A percentile compares a stretch with the other conserved stretches of the same genome.
phyloP scores from a whole-genome alignment of 1,140 invertebrate species.

The Piezodorus guildinii region DNA sequence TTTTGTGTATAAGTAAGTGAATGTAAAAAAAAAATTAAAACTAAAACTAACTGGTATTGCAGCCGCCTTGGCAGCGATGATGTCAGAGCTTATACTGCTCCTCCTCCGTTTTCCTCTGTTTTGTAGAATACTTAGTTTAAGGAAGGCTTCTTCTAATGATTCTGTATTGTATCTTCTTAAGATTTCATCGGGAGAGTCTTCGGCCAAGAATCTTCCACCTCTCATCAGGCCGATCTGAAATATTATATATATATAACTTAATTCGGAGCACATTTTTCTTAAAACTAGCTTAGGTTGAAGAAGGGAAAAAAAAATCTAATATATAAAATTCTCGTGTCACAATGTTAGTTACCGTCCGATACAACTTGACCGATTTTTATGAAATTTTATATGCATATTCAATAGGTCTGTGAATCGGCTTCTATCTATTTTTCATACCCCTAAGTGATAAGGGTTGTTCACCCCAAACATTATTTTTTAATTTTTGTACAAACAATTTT shows the following conservation, averaged over 20 bases:
- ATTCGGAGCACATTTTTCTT: no score
- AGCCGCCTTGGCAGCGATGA: constrained; percentile 36
- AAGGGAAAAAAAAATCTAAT: no score
- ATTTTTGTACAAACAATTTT: no score
- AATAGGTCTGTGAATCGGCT: no score
- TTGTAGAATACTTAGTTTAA: constrained; percentile 54
- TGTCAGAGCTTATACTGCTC: constrained; percentile 60
- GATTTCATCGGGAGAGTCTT: constrained; percentile 43
- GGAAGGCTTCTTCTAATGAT: constrained; percentile 49
- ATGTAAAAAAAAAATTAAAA: background rate
- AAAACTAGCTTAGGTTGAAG: no score
- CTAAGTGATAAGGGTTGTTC: no score
- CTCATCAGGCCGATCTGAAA: constrained; percentile 49
- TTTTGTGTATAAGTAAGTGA: background rate
- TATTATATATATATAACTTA: background rate
- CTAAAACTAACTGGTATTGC: constrained; percentile 27
- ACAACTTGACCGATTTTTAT: no score
- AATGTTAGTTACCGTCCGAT: no score
- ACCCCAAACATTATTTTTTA: no score
- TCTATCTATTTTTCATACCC: no score
- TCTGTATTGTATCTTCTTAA: constrained; percentile 37
- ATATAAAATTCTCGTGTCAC: no score
- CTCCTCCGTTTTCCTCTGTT: constrained; percentile 64
- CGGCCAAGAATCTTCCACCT: constrained; percentile 46
- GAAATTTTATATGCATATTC: no score